Percentiles rank a stretch among this genome's conserved stretches.
Evolutionary conservation across 2,797 vertebrate species (phyloP).

Genomic region (Epinephelus coioides): DNA sequence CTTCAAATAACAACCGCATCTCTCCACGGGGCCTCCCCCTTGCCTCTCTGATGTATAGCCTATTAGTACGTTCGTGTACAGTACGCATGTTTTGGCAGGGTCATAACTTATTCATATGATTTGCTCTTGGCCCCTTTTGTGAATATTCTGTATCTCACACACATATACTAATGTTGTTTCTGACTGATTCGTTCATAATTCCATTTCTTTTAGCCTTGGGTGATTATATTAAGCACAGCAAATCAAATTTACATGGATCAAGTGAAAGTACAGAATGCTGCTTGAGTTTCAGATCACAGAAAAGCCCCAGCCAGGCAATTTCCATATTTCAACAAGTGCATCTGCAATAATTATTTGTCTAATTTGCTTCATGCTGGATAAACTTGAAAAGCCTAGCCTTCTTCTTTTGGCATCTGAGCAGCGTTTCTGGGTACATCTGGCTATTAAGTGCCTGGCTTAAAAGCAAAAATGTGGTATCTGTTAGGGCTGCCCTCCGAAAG

Average conservation of each 20-base stretch:
- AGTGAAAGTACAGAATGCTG: slow-evolving; percentile 44
- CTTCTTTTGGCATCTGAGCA: not conserved
- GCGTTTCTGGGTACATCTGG: not conserved
- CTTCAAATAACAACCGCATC: slow-evolving; percentile 61
- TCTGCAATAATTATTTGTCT: slow-evolving; percentile 33
- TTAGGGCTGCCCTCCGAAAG: too few relatives aligned
- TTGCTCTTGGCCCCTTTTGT: slow-evolving; percentile 37
- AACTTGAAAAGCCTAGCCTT: slow-evolving; percentile 3
- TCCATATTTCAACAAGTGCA: slow-evolving; percentile 45
- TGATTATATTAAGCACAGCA: slow-evolving; percentile 44
- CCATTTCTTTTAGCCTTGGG: slow-evolving; percentile 37
- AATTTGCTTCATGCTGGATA: slow-evolving; percentile 24
- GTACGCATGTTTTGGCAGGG: slow-evolving; percentile 21
- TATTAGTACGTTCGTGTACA: slow-evolving; percentile 55
- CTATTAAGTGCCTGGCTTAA: not conserved
- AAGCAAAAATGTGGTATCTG: not conserved
- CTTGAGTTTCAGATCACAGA: slow-evolving; percentile 40
- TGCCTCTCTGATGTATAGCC: slow-evolving; percentile 50
- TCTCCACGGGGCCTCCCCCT: slow-evolving; percentile 36
- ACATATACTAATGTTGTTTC: slow-evolving; percentile 40
- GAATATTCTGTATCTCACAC: slow-evolving; percentile 38
- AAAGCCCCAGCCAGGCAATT: slow-evolving; percentile 21
- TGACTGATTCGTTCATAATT: slow-evolving; percentile 39
- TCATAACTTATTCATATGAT: slow-evolving; percentile 66
- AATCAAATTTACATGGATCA: slow-evolving; percentile 56